These are phyloP conservation scores for Ochotona princeps DNA, from an alignment of 2,113 vertebrate genomes.

Conservation along the genomic window DNA sequence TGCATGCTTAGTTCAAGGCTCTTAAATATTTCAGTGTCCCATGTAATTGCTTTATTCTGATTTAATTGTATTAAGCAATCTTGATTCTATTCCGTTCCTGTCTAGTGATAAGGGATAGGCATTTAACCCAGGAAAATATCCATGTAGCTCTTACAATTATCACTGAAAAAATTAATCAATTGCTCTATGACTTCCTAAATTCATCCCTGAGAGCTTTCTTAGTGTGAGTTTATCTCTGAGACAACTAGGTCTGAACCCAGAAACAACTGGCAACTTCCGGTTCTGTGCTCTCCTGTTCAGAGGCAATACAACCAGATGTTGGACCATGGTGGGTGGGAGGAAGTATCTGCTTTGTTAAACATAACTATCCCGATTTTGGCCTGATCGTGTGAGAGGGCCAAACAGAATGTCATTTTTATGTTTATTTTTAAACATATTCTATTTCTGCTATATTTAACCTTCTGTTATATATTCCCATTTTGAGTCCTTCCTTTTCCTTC, in stretches of 20 bases:
- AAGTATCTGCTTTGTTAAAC: neutral
- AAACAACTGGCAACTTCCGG: neutral
- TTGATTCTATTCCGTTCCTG: neutral
- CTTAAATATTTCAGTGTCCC: neutral
- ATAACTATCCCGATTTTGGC: neutral
- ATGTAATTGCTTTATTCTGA: neutral
- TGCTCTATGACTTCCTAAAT: neutral
- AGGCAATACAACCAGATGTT: neutral
- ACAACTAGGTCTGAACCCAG: neutral
- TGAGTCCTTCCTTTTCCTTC: neutral
- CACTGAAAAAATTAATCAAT: neutral
- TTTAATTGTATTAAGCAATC: neutral
- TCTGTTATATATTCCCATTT: neutral
- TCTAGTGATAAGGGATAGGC: neutral
- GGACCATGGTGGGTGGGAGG: neutral
- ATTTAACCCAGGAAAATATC: neutral
- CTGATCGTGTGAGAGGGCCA: neutral
- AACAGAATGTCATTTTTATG: neutral
- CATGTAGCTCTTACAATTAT: neutral
- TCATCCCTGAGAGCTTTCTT: neutral
- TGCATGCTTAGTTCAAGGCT: neutral
- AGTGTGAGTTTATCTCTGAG: neutral
- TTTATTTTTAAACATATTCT: neutral
- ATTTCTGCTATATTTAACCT: neutral
- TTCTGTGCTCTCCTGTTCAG: rapidly evolving